Percentiles rank a stretch among this genome's conserved stretches.
Evolutionary conservation across 2,113 vertebrate genomes (phyloP).

Genomic region (Ptilonorhynchus violaceus): DNA sequence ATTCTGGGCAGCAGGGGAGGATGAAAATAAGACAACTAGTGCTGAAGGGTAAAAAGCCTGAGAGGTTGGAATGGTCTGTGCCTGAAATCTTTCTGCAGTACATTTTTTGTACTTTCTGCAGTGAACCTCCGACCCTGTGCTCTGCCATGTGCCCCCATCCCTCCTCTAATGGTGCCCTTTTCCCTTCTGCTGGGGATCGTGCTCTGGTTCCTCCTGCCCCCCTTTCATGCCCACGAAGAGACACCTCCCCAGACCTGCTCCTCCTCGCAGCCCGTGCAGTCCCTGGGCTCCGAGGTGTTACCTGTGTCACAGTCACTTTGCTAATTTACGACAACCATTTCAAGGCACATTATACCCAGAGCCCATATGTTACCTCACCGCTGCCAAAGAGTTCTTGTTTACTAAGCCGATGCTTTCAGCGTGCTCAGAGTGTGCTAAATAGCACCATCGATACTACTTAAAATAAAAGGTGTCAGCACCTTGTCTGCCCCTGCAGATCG

Average conservation of each 20-base stretch:
- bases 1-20: neutral
- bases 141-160: neutral
- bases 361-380: constrained; percentile 2
- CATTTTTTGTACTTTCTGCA: neutral
- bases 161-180: neutral
- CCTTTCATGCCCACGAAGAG: neutral
- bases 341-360: neutral
- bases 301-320: neutral
- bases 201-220: neutral
- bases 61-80: neutral
- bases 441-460: neutral
- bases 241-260: neutral
- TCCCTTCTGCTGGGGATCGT: rapidly evolving
- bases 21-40: neutral
- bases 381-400: constrained; percentile 31
- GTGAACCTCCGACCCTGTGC: neutral
- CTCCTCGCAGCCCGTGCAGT: neutral
- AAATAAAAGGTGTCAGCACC: constrained; percentile 30
- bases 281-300: neutral
- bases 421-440: neutral
- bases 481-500: neutral
- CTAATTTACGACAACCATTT: neutral
- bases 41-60: neutral
- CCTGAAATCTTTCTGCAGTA: neutral
- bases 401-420: neutral